Conservation (phyloP, 1,140 invertebrate genomes). For the Drosophila neocordata region DNA sequence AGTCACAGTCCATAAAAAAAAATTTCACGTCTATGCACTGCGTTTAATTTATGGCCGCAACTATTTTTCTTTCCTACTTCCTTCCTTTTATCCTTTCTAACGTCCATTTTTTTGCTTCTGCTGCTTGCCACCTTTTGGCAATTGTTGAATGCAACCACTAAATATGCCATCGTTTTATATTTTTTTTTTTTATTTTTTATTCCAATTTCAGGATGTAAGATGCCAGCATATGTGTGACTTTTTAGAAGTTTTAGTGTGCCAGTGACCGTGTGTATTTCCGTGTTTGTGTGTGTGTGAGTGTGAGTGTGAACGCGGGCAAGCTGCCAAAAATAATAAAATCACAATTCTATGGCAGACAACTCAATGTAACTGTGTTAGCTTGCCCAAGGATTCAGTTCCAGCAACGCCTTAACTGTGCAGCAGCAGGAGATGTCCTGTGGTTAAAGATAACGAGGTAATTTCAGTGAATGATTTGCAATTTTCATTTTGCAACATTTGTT, state of each 20-base stretch:
- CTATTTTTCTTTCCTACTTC: conserved; percentile 23
- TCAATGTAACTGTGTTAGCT: conserved; percentile 52
- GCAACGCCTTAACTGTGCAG: conserved; percentile 9
- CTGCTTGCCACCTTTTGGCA: conserved; percentile 58
- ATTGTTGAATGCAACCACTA: conserved; percentile 70
- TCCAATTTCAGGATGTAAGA: conserved; percentile 47
- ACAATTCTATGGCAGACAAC: conserved; percentile 72
- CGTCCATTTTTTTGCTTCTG: conserved; percentile 16
- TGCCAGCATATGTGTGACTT: conserved; percentile 62
- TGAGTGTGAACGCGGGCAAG: conserved; percentile 44
- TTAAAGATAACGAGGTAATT: conserved; percentile 79
- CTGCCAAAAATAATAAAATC: conserved; percentile 80
- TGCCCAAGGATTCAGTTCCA: conserved; percentile 32
- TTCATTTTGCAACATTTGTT: conserved; percentile 36
- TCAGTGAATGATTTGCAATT: conserved; percentile 71
- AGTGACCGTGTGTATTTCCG: conserved; percentile 7
- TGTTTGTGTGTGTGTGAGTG: conserved; percentile 20
- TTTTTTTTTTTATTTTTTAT: conserved; percentile 51
- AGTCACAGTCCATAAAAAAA: conserved; percentile 73
- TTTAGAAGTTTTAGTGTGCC: conserved; percentile 18
- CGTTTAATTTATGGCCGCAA: conserved; percentile 66
- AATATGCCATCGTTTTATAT: conserved; percentile 40
- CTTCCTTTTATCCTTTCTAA: neutral
- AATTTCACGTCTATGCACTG: conserved; percentile 70
- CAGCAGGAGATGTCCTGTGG: conserved; percentile 35